phyloP scores from a whole-genome alignment of 2,113 vertebrate genomes.

The Crotalus helleri region DNA sequence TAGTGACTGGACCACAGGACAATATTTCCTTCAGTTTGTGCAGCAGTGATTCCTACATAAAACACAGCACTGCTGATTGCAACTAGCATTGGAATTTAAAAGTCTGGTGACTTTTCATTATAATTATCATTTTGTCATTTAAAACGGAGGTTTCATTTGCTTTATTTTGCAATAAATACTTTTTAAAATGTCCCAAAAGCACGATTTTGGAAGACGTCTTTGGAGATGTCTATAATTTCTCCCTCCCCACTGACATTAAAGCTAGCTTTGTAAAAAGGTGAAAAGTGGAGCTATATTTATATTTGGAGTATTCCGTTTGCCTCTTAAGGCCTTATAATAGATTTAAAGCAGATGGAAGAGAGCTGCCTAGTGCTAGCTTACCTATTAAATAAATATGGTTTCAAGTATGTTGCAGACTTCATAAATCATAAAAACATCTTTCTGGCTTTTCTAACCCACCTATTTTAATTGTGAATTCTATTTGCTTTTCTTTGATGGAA shows the following conservation, averaged over 20 bases:
- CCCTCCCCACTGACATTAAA: conserved; percentile 44
- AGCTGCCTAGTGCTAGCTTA: conserved; percentile 64
- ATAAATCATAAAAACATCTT: conserved; percentile 70
- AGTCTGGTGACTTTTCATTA: not conserved
- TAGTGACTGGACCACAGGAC: not conserved
- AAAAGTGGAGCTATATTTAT: conserved; percentile 60
- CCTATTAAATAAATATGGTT: conserved; percentile 72
- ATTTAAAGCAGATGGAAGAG: conserved; percentile 69
- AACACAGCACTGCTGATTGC: conserved; percentile 19
- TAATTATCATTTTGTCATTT: not conserved
- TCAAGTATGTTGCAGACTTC: conserved; percentile 62
- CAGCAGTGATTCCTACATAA: conserved; percentile 9
- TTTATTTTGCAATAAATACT: conserved; percentile 32
- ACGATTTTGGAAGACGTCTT: conserved; percentile 41
- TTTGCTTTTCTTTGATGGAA: conserved; percentile 45
- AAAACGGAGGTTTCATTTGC: not conserved
- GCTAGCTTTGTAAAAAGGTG: conserved; percentile 61
- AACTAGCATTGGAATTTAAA: conserved; percentile 22
- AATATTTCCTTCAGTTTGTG: not conserved
- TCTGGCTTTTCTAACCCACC: conserved; percentile 52
- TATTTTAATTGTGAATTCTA: conserved; percentile 46
- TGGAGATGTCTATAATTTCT: conserved; percentile 12
- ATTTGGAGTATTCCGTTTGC: conserved; percentile 53
- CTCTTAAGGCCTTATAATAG: conserved; percentile 58
- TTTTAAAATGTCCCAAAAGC: conserved; percentile 1